Evolutionary conservation across 2,113 vertebrate genomes (phyloP).

Genomic region (Rhodinocichla rosea): DNA sequence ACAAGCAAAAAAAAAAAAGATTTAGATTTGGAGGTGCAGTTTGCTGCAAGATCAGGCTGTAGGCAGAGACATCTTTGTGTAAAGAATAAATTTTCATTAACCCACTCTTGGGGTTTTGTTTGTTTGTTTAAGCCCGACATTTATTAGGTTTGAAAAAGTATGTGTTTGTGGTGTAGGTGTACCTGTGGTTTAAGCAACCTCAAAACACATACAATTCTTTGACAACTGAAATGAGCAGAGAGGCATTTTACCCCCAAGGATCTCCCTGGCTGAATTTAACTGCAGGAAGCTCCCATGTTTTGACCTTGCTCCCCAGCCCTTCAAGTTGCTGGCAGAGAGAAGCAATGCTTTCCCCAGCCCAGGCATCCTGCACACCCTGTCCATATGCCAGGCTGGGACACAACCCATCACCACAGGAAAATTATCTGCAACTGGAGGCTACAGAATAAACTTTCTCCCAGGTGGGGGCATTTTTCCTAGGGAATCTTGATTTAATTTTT

Average conservation of each 20-base stretch:
- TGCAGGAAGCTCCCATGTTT: no score
- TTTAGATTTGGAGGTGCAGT: not conserved
- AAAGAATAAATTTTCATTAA: not conserved
- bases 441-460: not conserved
- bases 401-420: not conserved
- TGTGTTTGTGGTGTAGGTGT: not conserved
- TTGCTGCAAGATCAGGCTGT: not conserved
- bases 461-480: not conserved
- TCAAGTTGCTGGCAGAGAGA: no score
- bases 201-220: not conserved
- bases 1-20: not conserved
- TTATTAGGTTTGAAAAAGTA: not conserved
- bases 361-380: not conserved
- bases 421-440: not conserved
- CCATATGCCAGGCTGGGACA: accelerated
- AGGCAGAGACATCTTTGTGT: not conserved
- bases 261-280: not conserved
- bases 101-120: not conserved
- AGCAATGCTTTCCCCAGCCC: not conserved
- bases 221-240: not conserved
- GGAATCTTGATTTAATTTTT: not conserved
- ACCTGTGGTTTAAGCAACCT: not conserved
- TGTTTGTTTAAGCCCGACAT: not conserved
- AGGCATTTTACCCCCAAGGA: not conserved
- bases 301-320: no score